Base-by-base conservation (phyloP, 2,888 invertebrate genomes). In the Cordylochernes scorpioides region DNA sequence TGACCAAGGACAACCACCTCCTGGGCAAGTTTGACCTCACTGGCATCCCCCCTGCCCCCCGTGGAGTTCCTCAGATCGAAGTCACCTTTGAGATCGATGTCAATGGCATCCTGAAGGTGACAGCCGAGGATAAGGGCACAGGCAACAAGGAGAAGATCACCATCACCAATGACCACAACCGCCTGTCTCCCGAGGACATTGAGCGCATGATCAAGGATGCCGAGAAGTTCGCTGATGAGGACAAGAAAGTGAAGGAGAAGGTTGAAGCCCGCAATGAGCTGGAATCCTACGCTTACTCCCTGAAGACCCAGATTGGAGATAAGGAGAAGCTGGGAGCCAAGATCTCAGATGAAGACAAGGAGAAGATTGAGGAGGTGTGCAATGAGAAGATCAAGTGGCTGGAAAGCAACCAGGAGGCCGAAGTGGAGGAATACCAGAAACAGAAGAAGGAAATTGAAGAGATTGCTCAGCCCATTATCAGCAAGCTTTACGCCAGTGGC, bases 1-100 rank as follows among this genome's bases (percentile, higher is more conserved):
- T 97, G 94, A 94, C 94, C 42, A 94, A 94, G 59, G 94, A 97
- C 59, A 97, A 99, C 59, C 94, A 99, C 58, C 62, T 86, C 41
- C 64, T 99, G 36, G 97, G 97, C 39, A 94, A 91, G 58, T 99
- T 97, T 58, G 94, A 99, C 51, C 59, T 94, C 36, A 88, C 84
- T 34, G 88, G 86, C 37, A 88, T 91, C 46, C 88, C 91, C 35
- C 86, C 88, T 24, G 82, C 82, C 28, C 82, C 80, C 0, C 62
- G 82, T 47, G 84, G 84, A 38, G 78, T 82, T 35, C 84, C 82
- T 24, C 82, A 84, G 52, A 84, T 84, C 47, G 84, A 84, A 54
- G 84, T 84, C 5, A 80, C 80, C 1, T 84, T 84, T 47, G 82
- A 84, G 56, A 82, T 84, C 45, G 82, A 84, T 49, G 82, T 80